phyloP scores from a whole-genome alignment of 2,888 invertebrate species.

The Abrostola triplasia region DNA sequence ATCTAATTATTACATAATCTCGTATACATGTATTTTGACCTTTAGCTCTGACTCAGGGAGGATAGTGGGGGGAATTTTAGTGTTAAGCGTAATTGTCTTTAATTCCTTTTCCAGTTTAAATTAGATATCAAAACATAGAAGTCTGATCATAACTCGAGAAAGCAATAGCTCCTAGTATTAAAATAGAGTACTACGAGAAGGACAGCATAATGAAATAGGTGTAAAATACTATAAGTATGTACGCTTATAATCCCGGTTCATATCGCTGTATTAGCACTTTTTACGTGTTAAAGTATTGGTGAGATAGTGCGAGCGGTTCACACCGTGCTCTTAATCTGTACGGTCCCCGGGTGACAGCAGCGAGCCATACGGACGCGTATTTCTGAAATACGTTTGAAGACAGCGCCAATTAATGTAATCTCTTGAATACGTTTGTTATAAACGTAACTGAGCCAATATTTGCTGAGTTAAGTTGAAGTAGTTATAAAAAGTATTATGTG shows the following conservation, averaged over 20 bases:
- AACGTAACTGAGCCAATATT: too few relatives aligned
- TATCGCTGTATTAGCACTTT: constrained; percentile 63
- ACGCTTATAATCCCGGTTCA: constrained; percentile 48
- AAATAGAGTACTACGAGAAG: constrained; percentile 8
- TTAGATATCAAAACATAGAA: not conserved
- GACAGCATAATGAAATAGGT: constrained; percentile 41
- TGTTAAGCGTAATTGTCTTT: too few relatives aligned
- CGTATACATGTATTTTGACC: too few relatives aligned
- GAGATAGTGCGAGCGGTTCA: constrained; percentile 62
- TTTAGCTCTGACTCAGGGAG: too few relatives aligned
- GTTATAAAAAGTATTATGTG: too few relatives aligned
- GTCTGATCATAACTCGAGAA: not conserved
- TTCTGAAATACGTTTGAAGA: constrained; percentile 31
- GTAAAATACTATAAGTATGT: constrained; percentile 45
- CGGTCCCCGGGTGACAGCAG: constrained; percentile 65
- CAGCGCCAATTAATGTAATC: too few relatives aligned
- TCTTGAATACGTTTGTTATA: too few relatives aligned
- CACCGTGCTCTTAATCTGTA: constrained; percentile 68
- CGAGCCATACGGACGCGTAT: constrained; percentile 58
- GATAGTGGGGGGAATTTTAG: too few relatives aligned
- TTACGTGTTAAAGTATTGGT: constrained; percentile 61
- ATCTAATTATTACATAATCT: too few relatives aligned
- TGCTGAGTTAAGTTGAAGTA: too few relatives aligned
- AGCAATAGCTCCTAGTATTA: constrained; percentile 19
- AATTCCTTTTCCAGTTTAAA: too few relatives aligned